Conservation (phyloP, 1,140 invertebrate genomes). For the Drosophila punjabiensis region DNA sequence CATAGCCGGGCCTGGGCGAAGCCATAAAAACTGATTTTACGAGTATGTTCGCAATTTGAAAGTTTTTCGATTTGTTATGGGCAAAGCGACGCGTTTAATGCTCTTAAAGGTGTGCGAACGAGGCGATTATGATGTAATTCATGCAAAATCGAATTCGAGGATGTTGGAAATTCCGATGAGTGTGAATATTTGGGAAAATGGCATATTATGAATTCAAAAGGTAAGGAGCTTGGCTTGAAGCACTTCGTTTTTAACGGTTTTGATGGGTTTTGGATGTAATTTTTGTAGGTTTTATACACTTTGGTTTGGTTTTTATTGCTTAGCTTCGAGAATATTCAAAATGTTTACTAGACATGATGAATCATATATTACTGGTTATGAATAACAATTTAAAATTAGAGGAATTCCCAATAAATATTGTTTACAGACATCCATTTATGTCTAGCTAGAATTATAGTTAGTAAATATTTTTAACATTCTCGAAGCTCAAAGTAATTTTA, state of each 20-base stretch:
- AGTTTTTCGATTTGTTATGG: slow-evolving; percentile 56
- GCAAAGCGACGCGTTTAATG: slow-evolving; percentile 44
- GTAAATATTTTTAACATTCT: no score
- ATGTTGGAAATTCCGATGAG: slow-evolving; percentile 32
- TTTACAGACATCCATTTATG: neutral
- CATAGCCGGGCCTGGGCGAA: slow-evolving; percentile 23
- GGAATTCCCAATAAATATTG: neutral
- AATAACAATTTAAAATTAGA: no score
- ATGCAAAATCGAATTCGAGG: slow-evolving; percentile 27
- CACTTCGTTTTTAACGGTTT: neutral
- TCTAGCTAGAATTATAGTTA: no score
- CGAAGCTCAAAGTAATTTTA: no score
- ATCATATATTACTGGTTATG: neutral
- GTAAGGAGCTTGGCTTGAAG: neutral
- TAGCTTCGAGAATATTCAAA: neutral
- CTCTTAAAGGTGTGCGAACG: slow-evolving; percentile 50
- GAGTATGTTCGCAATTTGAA: slow-evolving; percentile 53
- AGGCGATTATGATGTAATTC: slow-evolving; percentile 55
- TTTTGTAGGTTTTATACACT: neutral
- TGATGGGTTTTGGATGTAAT: neutral
- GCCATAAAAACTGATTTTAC: slow-evolving; percentile 58
- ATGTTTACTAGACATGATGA: neutral
- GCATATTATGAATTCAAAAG: slow-evolving; percentile 27
- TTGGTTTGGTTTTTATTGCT: no score
- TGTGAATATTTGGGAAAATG: slow-evolving; percentile 11